Evolutionary conservation across 1,140 invertebrate genomes (phyloP).

Genomic region (Meloidogyne hapla): DNA sequence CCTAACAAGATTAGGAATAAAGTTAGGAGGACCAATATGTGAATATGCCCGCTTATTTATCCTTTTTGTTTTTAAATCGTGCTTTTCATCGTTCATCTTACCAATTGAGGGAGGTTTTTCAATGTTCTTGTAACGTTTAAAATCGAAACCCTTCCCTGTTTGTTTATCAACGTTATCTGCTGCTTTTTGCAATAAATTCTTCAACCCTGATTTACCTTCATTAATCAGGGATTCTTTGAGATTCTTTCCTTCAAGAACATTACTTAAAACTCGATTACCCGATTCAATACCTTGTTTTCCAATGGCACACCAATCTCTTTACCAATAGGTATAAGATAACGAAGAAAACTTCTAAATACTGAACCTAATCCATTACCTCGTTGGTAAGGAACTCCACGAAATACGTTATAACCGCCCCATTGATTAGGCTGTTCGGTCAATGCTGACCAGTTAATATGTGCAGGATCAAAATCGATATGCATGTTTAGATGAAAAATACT

Average conservation of each 20-base stretch:
- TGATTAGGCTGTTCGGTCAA: not conserved
- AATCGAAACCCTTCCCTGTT: conserved; percentile 21
- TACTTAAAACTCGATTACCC: conserved; percentile 13
- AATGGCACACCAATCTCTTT: conserved; percentile 8
- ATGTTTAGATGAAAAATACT: not conserved
- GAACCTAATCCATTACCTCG: conserved; percentile 1
- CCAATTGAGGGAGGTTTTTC: too few relatives aligned
- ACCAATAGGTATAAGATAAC: conserved; percentile 3
- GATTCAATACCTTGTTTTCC: conserved; percentile 27
- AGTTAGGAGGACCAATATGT: conserved; percentile 9
- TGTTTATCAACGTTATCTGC: conserved; percentile 7
- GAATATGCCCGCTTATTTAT: conserved; percentile 13
- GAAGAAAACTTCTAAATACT: conserved; percentile 8
- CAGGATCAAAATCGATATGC: conserved; percentile 21
- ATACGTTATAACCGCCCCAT: conserved; percentile 9
- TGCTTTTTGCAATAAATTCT: conserved; percentile 25
- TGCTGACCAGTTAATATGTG: conserved; percentile 13
- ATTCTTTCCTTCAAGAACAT: conserved; percentile 15
- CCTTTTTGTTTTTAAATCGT: not conserved
- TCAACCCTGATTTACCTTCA: conserved; percentile 6
- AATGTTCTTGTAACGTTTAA: conserved; percentile 12
- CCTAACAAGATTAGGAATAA: not conserved
- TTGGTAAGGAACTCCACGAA: conserved; percentile 12
- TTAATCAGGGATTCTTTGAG: conserved; percentile 22
- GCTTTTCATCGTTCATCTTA: not conserved